Conservation (phyloP, 2,797 vertebrate genomes). For the Pampus argenteus region DNA sequence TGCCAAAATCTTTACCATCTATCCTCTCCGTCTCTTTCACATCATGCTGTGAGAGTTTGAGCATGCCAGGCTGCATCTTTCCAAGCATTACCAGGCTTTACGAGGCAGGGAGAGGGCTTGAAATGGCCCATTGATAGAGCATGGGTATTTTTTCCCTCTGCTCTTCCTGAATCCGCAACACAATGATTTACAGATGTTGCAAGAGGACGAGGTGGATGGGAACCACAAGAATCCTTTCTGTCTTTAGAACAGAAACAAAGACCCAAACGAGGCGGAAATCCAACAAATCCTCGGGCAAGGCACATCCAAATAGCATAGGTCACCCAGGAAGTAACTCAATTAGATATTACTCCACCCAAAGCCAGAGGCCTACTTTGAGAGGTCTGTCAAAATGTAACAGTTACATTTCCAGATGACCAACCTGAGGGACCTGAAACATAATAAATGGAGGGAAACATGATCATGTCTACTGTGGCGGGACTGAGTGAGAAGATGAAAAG, state of each 20-base stretch:
- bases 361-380: slow-evolving; percentile 20
- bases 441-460: slow-evolving; percentile 20
- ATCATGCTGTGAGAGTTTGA: slow-evolving; percentile 19
- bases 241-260: slow-evolving; percentile 46
- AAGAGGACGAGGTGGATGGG: slow-evolving; percentile 52
- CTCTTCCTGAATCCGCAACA: slow-evolving; percentile 62
- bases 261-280: slow-evolving; percentile 50
- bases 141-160: slow-evolving; percentile 61
- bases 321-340: slow-evolving; percentile 46
- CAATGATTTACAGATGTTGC: slow-evolving; percentile 80
- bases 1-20: not conserved
- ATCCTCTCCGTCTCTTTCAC: slow-evolving; percentile 17
- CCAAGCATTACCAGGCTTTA: slow-evolving; percentile 62
- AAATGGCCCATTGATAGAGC: slow-evolving; percentile 72
- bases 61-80: slow-evolving; percentile 36
- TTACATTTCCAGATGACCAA: slow-evolving; percentile 18
- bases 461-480: slow-evolving; percentile 21
- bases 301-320: slow-evolving; percentile 44
- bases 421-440: slow-evolving; percentile 4
- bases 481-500: slow-evolving; percentile 6
- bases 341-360: slow-evolving; percentile 33
- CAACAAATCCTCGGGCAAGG: slow-evolving; percentile 47
- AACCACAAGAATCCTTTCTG: slow-evolving; percentile 54
- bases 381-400: slow-evolving; percentile 23
- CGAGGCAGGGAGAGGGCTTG: slow-evolving; percentile 61